These are phyloP conservation scores for Anisognathus igniventris DNA, from an alignment of 2,797 vertebrate species.

Conservation along the genomic window DNA sequence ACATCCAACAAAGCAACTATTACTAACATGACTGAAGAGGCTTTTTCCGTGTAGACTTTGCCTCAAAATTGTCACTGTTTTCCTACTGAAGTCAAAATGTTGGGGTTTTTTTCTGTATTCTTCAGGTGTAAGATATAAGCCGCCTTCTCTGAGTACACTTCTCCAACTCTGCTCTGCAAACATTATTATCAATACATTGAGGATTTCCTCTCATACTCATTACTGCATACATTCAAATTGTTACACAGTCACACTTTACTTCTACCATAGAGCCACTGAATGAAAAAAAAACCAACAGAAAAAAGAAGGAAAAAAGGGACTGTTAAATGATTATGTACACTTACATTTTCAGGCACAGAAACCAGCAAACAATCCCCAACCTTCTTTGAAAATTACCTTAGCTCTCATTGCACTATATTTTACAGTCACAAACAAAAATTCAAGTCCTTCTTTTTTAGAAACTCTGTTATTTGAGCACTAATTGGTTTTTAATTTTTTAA, in stretches of 20 bases:
- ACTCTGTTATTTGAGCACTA: background rate
- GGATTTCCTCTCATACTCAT: background rate
- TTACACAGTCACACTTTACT: background rate
- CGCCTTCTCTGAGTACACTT: background rate
- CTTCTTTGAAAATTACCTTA: background rate
- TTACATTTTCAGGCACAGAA: background rate
- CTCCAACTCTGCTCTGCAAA: background rate
- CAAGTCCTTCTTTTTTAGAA: background rate
- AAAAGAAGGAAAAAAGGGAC: background rate
- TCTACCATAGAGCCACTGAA: background rate
- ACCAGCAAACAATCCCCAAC: background rate
- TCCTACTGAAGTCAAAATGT: background rate
- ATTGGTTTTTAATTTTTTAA: background rate
- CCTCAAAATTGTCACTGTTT: background rate
- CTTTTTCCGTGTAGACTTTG: background rate
- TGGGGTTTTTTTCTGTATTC: background rate
- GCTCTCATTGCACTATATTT: background rate
- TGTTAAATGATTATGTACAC: accelerated
- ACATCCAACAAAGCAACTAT: background rate
- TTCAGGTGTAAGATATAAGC: background rate
- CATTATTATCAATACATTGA: background rate
- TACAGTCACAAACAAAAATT: background rate
- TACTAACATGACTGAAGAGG: background rate
- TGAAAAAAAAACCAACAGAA: accelerated
- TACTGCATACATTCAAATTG: background rate